Evolutionary conservation across 1,140 invertebrate species (phyloP).

Genomic region (Aporrectodea caliginosa): DNA sequence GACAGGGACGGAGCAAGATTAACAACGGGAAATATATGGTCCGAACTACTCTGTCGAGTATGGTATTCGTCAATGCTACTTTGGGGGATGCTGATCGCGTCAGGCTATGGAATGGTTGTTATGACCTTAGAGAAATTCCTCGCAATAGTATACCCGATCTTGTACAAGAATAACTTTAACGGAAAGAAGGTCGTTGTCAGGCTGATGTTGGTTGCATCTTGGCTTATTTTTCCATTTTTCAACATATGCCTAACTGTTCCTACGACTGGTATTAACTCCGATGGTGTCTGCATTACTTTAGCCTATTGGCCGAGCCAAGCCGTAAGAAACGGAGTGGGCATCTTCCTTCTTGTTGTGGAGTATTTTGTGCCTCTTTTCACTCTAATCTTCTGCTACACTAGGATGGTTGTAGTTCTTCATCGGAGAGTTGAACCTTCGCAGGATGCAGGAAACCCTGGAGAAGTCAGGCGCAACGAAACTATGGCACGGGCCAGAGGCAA

Average conservation of each 20-base stretch:
- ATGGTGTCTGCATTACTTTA: constrained; percentile 5
- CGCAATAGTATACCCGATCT: neutral
- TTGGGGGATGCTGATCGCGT: neutral
- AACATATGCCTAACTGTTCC: neutral
- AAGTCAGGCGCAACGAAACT: neutral
- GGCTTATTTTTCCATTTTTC: constrained; percentile 1
- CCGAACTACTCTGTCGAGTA: neutral
- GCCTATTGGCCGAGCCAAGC: neutral
- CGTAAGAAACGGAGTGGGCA: neutral
- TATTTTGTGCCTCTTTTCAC: constrained; percentile 12
- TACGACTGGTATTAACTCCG: neutral
- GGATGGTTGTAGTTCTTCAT: constrained; percentile 17
- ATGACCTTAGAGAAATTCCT: neutral
- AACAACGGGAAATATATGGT: neutral
- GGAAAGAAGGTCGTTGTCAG: neutral
- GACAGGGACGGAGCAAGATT: constrained; percentile 69
- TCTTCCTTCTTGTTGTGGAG: constrained; percentile 13
- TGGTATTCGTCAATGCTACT: neutral
- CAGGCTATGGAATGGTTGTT: neutral
- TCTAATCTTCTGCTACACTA: constrained; percentile 19
- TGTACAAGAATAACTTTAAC: neutral
- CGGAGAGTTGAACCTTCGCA: neutral
- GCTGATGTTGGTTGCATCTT: neutral
- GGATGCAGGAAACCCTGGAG: neutral
- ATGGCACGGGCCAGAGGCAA: constrained; percentile 18